Conservation (phyloP, 2,797 vertebrate species). For the Discoglossus pictus region DNA sequence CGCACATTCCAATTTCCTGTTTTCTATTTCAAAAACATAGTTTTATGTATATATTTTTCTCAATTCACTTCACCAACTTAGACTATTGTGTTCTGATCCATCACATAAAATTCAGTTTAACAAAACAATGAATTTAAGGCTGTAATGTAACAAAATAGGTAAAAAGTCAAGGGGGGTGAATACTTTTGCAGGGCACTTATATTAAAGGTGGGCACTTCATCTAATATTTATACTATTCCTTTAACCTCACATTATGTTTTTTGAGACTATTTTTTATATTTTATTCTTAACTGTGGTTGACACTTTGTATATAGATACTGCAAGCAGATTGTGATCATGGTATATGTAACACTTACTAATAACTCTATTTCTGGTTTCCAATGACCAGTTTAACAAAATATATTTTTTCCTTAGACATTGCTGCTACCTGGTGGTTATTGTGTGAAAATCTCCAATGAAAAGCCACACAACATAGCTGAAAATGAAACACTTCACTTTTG, state of each 20-base stretch:
- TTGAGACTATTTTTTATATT: background rate
- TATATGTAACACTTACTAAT: background rate
- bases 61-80: too few species aligned
- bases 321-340: constrained; percentile 1
- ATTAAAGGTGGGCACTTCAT: constrained; percentile 4
- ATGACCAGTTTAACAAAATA: too few species aligned
- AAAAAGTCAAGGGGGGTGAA: too few species aligned
- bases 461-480: background rate
- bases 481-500: constrained; percentile 8
- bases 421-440: constrained; percentile 62
- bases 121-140: too few species aligned
- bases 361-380: background rate
- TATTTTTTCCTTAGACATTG: constrained; percentile 51
- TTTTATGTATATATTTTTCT: too few species aligned
- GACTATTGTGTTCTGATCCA: too few species aligned
- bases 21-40: too few species aligned
- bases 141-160: too few species aligned
- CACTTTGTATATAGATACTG: background rate
- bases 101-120: too few species aligned
- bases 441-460: background rate
- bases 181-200: background rate
- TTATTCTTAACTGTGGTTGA: background rate
- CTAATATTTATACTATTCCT: constrained; percentile 7
- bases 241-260: background rate
- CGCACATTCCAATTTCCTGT: too few species aligned